These are phyloP conservation scores for Panagrolaimus sp. DNA, from an alignment of 1,140 invertebrate genomes.

Conservation along the genomic window DNA sequence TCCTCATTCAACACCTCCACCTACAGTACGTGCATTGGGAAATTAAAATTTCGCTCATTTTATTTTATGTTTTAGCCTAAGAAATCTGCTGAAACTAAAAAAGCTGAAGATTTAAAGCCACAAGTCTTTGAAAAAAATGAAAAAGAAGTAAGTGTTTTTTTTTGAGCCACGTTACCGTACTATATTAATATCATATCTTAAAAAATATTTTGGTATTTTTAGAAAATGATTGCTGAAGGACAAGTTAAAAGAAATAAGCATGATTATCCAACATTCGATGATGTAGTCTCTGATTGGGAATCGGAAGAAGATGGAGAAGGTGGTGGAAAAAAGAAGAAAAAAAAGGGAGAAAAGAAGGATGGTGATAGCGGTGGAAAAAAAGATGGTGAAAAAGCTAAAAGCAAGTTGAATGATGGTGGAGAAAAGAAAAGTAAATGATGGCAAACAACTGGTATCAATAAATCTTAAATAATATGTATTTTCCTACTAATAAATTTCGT, in stretches of 20 bases:
- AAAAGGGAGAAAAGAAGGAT: neutral
- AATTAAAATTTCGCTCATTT: too few species aligned
- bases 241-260: neutral
- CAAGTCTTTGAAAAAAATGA: constrained; percentile 13
- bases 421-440: too few species aligned
- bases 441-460: too few species aligned
- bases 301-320: constrained; percentile 5
- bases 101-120: neutral
- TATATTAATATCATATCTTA: too few species aligned
- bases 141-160: neutral
- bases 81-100: neutral
- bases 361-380: neutral
- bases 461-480: too few species aligned
- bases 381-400: neutral
- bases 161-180: too few species aligned
- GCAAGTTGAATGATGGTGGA: neutral
- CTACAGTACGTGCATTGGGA: too few species aligned
- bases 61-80: too few species aligned
- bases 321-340: neutral
- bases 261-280: constrained; percentile 12
- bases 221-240: neutral
- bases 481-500: too few species aligned
- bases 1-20: too few species aligned
- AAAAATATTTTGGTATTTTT: too few species aligned
- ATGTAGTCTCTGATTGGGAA: constrained; percentile 12